Evolutionary conservation across 1,140 invertebrate genomes (phyloP).

Genomic region (Battus philenor): DNA sequence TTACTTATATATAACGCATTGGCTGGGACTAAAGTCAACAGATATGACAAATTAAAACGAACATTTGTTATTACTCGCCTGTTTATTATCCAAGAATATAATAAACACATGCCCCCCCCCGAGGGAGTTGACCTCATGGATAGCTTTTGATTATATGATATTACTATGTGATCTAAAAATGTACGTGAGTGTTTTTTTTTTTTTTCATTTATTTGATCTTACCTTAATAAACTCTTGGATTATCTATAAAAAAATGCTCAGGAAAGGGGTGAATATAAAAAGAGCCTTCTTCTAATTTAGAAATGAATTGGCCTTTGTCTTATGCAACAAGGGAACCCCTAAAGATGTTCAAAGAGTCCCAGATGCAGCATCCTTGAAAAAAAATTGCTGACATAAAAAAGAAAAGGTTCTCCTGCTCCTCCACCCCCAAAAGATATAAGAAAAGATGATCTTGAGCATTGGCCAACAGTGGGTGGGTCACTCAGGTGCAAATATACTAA

Average conservation of each 20-base stretch:
- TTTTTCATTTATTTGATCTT: constrained; percentile 1
- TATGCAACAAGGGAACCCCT: constrained; percentile 37
- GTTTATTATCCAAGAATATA: neutral
- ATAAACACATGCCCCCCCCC: too few species aligned
- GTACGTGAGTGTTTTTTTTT: neutral
- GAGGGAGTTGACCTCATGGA: neutral
- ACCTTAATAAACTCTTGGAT: neutral
- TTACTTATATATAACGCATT: too few species aligned
- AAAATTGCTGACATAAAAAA: constrained; percentile 31
- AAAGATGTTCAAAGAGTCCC: constrained; percentile 43
- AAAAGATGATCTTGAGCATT: constrained; percentile 41
- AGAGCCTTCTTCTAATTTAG: constrained; percentile 36
- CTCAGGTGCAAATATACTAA: constrained; percentile 32
- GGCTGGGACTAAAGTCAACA: constrained; percentile 32
- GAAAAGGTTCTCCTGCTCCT: constrained; percentile 20
- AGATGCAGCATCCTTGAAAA: constrained; percentile 32
- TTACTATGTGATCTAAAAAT: neutral
- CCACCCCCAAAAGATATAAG: constrained; percentile 25
- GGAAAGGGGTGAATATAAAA: constrained; percentile 24
- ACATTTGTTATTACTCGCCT: constrained; percentile 48
- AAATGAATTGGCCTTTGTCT: constrained; percentile 43
- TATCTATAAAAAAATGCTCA: neutral
- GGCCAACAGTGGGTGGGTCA: constrained; percentile 34
- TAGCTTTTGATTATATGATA: neutral
- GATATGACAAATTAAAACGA: constrained; percentile 31